These are phyloP conservation scores for Cichladusa arquata DNA, from an alignment of 2,113 vertebrate species.

Conservation along the genomic window DNA sequence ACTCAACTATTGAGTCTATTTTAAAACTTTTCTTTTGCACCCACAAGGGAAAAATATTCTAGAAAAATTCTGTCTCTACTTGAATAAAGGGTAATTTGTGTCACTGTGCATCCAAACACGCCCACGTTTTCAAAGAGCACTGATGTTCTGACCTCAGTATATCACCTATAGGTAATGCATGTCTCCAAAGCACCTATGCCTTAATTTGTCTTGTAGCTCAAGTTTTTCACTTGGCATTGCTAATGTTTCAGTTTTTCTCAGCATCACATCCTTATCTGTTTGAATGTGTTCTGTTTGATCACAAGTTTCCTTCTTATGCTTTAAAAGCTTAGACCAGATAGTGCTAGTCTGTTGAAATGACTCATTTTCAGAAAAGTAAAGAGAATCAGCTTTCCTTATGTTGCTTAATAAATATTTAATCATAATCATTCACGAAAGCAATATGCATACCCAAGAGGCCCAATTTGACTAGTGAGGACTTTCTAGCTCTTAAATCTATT, in stretches of 20 bases:
- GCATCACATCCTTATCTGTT: background rate
- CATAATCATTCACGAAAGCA: background rate
- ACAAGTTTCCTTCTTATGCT: background rate
- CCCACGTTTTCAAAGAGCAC: background rate
- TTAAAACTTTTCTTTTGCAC: background rate
- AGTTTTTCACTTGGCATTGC: background rate
- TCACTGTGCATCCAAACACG: background rate
- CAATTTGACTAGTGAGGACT: background rate
- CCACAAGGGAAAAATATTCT: background rate
- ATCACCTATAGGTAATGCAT: background rate
- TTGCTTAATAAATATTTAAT: background rate
- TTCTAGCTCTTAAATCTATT: background rate
- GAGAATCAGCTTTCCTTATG: background rate
- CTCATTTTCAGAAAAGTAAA: background rate
- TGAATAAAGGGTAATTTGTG: background rate
- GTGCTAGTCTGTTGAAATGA: background rate
- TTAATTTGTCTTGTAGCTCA: background rate
- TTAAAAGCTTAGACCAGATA: background rate
- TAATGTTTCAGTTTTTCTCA: background rate
- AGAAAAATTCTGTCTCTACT: background rate
- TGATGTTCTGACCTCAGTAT: background rate
- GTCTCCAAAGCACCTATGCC: background rate
- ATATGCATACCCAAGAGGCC: background rate
- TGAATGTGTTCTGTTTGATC: background rate
- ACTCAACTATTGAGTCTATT: background rate